Base-by-base conservation (phyloP, 2,797 vertebrate genomes). In the Mormyrops boulengeri region DNA sequence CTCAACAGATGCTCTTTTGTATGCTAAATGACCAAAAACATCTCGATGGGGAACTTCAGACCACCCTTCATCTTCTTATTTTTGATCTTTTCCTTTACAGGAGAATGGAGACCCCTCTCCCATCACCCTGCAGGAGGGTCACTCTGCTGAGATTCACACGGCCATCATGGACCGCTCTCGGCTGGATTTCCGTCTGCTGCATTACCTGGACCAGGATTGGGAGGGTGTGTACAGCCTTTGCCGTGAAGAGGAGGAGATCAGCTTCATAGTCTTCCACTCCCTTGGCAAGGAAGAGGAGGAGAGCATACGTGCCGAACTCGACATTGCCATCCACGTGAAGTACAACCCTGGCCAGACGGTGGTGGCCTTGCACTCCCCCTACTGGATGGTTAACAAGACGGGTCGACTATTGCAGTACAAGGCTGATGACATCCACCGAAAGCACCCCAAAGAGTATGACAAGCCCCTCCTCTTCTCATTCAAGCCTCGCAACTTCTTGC, bases 371-470 rank as follows among this genome's bases (percentile, higher is more conserved):
- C 97, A 99, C 91, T 98, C 97, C 80, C 98, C 99, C 0, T 99
- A 99, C 85, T 99, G 99, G 99, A 99, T 99, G 99, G 95, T 99
- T 90, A 99, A 99, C 94, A 99, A 99, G 94, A 99, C 99, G 0
- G 95, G 95, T 49, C 95, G 98, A 88, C 93, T 99, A 96, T 93
- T 99, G 91, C 99, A 99, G 26, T 99, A 99, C 94, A 99, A 99
- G 94, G 98, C 98, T 0, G 98, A 99, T 90, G 99, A 98, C 90
- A 97, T 99, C 94, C 98, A 99, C 92, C 97, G 97, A 91, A 99
- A 99, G 91, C 99, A 99, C 93, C 96, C 98, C 6, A 95, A 96
- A 88, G 96, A 99, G 92, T 98, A 98, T 73, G 97, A 97, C 92
- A 97, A 96, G 93, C 99, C 98, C 0, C 96, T 99, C 87, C 97